Evolutionary conservation across 2,888 invertebrate species (phyloP).

Genomic region (Torymus auratus): DNA sequence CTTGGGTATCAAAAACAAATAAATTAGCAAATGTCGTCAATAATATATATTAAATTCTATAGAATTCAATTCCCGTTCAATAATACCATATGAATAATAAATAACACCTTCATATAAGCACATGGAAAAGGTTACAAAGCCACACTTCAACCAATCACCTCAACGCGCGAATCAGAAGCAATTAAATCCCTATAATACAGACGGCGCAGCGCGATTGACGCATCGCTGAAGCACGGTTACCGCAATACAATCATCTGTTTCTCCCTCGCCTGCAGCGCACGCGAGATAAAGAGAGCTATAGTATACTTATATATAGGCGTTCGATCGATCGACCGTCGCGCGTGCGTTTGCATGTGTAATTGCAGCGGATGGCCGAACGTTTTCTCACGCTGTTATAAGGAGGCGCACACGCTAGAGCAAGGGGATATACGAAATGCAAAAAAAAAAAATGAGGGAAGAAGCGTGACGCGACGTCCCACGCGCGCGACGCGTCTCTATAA

Average conservation of each 20-base stretch:
- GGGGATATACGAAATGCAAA: neutral
- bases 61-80: too few relatives aligned
- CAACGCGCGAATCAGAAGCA: too few relatives aligned
- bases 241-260: too few relatives aligned
- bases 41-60: too few relatives aligned
- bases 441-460: conserved; percentile 23
- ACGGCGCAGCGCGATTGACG: neutral
- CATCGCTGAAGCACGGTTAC: neutral
- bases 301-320: neutral
- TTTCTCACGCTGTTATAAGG: conserved; percentile 45
- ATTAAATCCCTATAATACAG: too few relatives aligned
- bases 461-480: neutral
- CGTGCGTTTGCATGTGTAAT: neutral
- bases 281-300: neutral
- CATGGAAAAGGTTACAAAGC: too few relatives aligned
- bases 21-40: too few relatives aligned
- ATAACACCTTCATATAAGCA: too few relatives aligned
- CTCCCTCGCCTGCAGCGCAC: neutral
- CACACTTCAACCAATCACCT: too few relatives aligned
- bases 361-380: conserved; percentile 33
- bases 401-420: neutral
- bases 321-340: conserved; percentile 28
- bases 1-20: too few relatives aligned
- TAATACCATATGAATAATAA: too few relatives aligned
- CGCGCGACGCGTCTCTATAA: conserved; percentile 10